A percentile compares a stretch with the other conserved stretches of the same genome.
phyloP scores from a whole-genome alignment of 1,140 invertebrate species.

The Anastrepha obliqua region DNA sequence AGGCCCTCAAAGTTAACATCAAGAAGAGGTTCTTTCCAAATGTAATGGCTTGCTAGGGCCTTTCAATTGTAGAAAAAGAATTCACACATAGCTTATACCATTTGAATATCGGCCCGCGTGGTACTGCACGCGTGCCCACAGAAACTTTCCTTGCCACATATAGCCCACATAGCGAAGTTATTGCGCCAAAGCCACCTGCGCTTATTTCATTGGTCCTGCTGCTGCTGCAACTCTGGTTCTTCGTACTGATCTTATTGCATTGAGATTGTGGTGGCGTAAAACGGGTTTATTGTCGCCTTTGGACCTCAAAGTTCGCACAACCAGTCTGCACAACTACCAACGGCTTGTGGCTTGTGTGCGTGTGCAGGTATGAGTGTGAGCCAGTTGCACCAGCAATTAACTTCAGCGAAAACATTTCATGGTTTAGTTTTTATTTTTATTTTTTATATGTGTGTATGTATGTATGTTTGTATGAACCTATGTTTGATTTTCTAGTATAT shows the following conservation, averaged over 20 bases:
- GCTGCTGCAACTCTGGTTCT: neutral
- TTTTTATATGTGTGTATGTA: neutral
- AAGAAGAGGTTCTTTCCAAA: too few relatives aligned
- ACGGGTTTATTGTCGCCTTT: constrained; percentile 28
- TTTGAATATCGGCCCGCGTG: too few relatives aligned
- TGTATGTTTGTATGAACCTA: neutral
- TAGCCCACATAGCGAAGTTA: constrained; percentile 24
- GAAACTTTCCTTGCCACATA: constrained; percentile 47
- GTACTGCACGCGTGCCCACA: constrained; percentile 2
- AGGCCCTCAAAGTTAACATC: too few relatives aligned
- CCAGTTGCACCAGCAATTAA: neutral
- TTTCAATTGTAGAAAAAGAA: too few relatives aligned
- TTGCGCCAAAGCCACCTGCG: constrained; percentile 43
- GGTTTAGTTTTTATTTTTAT: neutral
- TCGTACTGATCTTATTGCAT: constrained; percentile 13
- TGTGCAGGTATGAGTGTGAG: neutral
- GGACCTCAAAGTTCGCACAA: constrained; percentile 40
- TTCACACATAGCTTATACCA: too few relatives aligned
- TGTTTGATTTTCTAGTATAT: neutral
- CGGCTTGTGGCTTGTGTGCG: neutral
- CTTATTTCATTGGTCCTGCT: constrained; percentile 35
- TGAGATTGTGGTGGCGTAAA: neutral
- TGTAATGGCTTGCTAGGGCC: too few relatives aligned
- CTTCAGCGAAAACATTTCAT: neutral
- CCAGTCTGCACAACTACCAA: neutral